Evolutionary conservation across 2,888 invertebrate species (phyloP).

Genomic region (Stenichneumon culpator): DNA sequence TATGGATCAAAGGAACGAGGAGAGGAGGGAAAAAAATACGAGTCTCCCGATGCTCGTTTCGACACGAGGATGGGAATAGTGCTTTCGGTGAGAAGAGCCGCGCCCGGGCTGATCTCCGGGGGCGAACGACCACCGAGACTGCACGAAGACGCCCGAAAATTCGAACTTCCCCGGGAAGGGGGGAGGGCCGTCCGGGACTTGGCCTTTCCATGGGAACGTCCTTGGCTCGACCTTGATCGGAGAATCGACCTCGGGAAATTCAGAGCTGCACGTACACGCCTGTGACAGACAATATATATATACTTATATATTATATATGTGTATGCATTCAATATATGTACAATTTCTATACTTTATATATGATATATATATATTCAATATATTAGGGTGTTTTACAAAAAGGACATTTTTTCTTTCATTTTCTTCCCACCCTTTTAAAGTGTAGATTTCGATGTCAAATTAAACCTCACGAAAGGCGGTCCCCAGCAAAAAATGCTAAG

Average conservation of each 20-base stretch:
- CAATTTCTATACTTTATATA: no score
- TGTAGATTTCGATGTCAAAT: no score
- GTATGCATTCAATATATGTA: no score
- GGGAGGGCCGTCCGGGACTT: neutral
- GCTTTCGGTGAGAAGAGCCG: conserved; percentile 60
- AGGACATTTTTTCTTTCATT: no score
- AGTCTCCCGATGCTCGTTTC: conserved; percentile 19
- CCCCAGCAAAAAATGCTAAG: no score
- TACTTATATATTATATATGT: neutral
- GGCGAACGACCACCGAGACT: conserved; percentile 77
- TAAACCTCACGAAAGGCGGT: no score
- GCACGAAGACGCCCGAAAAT: conserved; percentile 62
- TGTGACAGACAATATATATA: neutral
- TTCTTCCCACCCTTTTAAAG: no score
- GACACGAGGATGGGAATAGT: neutral
- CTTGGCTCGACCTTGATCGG: conserved; percentile 46
- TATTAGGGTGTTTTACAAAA: no score
- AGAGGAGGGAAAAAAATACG: neutral
- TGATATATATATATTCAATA: no score
- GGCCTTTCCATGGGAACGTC: conserved; percentile 35
- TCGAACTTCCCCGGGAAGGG: conserved; percentile 7
- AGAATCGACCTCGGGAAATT: neutral
- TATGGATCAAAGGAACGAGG: conserved; percentile 72
- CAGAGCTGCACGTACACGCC: neutral
- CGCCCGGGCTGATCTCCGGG: conserved; percentile 76